Percentiles rank a stretch among this genome's conserved stretches.
Conservation (phyloP, 2,113 vertebrate species). For the Gambusia affinis region DNA sequence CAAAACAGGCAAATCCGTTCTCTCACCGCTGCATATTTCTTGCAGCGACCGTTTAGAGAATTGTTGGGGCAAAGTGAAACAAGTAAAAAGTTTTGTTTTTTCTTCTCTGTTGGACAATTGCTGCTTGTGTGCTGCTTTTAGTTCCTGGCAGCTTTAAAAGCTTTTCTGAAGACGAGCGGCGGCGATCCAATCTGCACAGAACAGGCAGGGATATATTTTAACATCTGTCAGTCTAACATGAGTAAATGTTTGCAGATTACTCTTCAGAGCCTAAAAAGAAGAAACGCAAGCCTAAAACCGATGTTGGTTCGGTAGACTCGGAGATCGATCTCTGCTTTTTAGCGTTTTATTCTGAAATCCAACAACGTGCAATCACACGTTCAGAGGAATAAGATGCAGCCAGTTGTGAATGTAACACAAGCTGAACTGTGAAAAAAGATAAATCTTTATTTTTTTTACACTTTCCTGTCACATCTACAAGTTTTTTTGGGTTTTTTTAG, state of each 20-base stretch:
- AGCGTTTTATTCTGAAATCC: slow-evolving; percentile 27
- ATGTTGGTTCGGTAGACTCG: neutral
- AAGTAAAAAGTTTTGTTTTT: neutral
- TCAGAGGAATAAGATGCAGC: slow-evolving; percentile 12
- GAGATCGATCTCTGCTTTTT: slow-evolving; percentile 10
- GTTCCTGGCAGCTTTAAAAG: neutral
- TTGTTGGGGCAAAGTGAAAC: neutral
- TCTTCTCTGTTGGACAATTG: neutral
- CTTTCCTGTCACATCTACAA: no score
- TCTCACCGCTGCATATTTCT: neutral
- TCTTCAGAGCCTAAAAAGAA: slow-evolving; percentile 6
- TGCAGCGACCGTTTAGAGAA: neutral
- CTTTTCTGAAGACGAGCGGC: slow-evolving; percentile 23
- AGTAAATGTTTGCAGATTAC: slow-evolving; percentile 16
- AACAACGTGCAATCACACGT: slow-evolving; percentile 24
- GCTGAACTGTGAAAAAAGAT: no score
- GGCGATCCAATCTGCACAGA: slow-evolving; percentile 34
- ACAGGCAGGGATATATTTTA: slow-evolving; percentile 14
- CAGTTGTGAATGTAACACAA: slow-evolving; percentile 34
- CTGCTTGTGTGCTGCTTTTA: neutral
- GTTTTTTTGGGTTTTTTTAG: no score
- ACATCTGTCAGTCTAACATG: slow-evolving; percentile 5
- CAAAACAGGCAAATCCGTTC: no score
- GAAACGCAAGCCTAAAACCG: slow-evolving; percentile 10
- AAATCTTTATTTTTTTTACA: no score